phyloP scores from a whole-genome alignment of 2,888 invertebrate genomes.

The Eristalis arbustorum region DNA sequence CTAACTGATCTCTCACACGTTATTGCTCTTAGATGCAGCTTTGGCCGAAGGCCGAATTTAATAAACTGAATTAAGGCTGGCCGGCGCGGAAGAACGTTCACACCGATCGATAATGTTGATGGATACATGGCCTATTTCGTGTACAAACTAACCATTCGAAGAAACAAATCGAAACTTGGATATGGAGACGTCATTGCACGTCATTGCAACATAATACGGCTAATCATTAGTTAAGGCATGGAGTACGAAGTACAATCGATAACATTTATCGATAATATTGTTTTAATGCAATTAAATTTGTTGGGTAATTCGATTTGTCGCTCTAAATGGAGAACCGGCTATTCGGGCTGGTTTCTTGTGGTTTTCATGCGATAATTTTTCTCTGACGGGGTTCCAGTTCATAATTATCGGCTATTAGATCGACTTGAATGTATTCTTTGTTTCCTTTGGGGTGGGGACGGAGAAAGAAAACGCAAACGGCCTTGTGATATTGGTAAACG shows the following conservation, averaged over 20 bases:
- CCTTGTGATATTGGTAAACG: background rate
- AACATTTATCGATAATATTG: background rate
- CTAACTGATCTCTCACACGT: background rate
- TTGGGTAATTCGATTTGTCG: background rate
- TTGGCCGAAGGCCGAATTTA: background rate
- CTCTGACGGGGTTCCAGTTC: background rate
- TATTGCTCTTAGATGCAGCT: background rate
- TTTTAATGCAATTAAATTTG: background rate
- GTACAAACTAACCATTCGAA: background rate
- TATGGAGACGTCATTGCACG: background rate
- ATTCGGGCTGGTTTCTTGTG: background rate
- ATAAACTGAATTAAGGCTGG: too few relatives aligned
- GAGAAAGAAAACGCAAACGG: background rate
- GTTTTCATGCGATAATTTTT: background rate
- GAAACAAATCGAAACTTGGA: background rate
- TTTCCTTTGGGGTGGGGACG: background rate
- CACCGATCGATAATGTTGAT: background rate
- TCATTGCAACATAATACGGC: background rate
- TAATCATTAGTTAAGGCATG: background rate
- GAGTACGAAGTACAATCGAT: background rate
- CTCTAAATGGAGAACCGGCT: background rate
- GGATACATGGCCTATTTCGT: background rate
- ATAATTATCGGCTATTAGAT: background rate
- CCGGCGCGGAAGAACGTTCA: too few relatives aligned
- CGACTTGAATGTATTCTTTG: background rate